Evolutionary conservation across 2,888 invertebrate genomes (phyloP), one percentile per base, ranked within the genome.

Genomic region (Muschampia plurimacula): DNA sequence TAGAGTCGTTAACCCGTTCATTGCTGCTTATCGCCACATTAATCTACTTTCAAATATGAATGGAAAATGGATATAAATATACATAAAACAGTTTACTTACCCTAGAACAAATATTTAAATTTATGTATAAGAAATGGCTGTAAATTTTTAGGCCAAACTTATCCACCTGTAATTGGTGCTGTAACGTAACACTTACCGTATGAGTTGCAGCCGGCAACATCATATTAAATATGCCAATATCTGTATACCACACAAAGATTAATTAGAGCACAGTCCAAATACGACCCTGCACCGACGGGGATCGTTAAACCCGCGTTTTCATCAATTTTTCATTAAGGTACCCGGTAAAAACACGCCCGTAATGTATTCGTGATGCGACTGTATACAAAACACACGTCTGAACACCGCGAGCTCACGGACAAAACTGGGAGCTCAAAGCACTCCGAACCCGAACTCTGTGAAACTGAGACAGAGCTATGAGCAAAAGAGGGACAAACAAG

Each of bases 301-400:
- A 81, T 81, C 81, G 83, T 88, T 84, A 86, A 83, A 82, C 77
- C 76, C 76, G 82, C 80, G 81, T 87, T 86, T 84, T 84, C 83
- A 89, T 89, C 81, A 89, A 89, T 86, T 89, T 89, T 89, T 90
- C 88, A 91, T 90, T 89, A 84, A 89, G 83, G 82, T 77, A 75
- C 84, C 88, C 89, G 89, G 86, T 82, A 84, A 88, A 86, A 91
- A 87, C 86, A 89, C 89, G 88, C 84, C 85, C 86, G 85, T 78
- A 78, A 83, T 85, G 86, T 84, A 79, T 80, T 79, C 73, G 69
- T 59, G 67, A 59, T 73, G 69, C 74, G 70, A 71, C 72, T 76
- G 69, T 64, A 46, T n/a, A 67, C 75, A 73, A 22, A 55, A 68
- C 52, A 80, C 85, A 83, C 92, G 87, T 82, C 86, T 84, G 73